Evolutionary conservation across 2,113 vertebrate species (phyloP), one percentile per base, ranked within the genome.

Genomic region (Sphyrna mokarran): DNA sequence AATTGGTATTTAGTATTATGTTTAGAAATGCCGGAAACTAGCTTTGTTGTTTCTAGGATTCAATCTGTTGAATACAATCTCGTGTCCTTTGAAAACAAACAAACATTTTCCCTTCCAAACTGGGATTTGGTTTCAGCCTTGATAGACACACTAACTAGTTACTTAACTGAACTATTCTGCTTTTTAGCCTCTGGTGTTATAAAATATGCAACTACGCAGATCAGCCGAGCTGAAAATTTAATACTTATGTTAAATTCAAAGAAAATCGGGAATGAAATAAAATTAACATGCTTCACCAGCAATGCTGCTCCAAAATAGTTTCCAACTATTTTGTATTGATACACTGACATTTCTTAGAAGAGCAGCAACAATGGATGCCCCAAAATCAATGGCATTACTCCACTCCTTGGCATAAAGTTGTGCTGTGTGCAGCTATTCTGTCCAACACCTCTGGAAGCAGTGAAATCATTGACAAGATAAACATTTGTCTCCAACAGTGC

Each of bases 21-120:
- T 90, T 61, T 90, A 61, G 63, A 94, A 94, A 94, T 40, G n/a
- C 90, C 63, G 61, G 63, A 94, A 68, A 37, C 63, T 68, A 90
- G 54, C 26, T 94, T 48, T 90, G n/a, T 94, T 63, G 63, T 94
- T 63, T 68, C 90, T 94, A 20, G 90, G 68, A 33, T 40, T 68
- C n/a, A 26, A 94, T 37, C 33, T 68, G 61, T 94, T 20, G 90
- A 40, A 68, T 68, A 94, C 90, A 40, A 68, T 69, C n/a, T 94
- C 68, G 16, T 94, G n/a, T 33, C n/a, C 63, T n/a, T 94, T 90
- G 14, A 63, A 90, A 90, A 90, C 29, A 90, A 61, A 90, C 58
- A 68, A 94, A 0, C 63, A 1, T 14, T 40, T 89, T 83, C 80
- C 48, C 48, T 89, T 89, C 23, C 86, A 54, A 89, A 89, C 58